Conservation (phyloP, 2,888 invertebrate genomes). For the Hymenopus coronatus region DNA sequence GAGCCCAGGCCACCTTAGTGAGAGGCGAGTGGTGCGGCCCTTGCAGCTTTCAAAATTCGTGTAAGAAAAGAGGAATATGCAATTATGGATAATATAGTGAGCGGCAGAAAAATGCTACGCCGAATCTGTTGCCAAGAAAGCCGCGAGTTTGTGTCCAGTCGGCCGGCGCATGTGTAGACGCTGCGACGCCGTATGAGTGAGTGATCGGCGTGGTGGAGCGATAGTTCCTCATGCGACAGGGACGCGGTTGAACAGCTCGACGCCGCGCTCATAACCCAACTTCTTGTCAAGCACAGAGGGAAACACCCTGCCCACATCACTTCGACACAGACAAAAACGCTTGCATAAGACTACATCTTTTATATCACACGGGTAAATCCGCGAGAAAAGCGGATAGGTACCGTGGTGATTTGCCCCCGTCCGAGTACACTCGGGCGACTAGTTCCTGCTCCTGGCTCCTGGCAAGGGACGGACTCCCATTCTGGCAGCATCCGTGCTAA, state of each 20-base stretch:
- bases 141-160: background rate
- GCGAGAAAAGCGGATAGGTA: too few species aligned
- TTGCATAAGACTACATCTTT: too few species aligned
- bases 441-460: too few species aligned
- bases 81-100: background rate
- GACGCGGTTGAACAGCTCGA: background rate
- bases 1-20: too few species aligned
- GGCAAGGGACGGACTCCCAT: background rate
- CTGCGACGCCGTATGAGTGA: background rate
- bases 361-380: too few species aligned
- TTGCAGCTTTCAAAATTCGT: background rate
- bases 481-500: background rate
- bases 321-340: too few species aligned
- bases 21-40: too few species aligned
- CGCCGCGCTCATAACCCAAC: background rate
- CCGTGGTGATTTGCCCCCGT: too few species aligned
- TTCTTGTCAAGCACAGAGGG: background rate
- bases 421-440: too few species aligned
- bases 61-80: background rate
- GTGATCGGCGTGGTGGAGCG: background rate
- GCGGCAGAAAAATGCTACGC: background rate
- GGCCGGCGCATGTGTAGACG: conserved; percentile 7
- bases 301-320: too few species aligned
- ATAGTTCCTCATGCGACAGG: background rate
- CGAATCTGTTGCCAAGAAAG: background rate